These are phyloP conservation scores for Chiloscyllium punctatum DNA, from an alignment of 2,797 vertebrate genomes.

Conservation along the genomic window DNA sequence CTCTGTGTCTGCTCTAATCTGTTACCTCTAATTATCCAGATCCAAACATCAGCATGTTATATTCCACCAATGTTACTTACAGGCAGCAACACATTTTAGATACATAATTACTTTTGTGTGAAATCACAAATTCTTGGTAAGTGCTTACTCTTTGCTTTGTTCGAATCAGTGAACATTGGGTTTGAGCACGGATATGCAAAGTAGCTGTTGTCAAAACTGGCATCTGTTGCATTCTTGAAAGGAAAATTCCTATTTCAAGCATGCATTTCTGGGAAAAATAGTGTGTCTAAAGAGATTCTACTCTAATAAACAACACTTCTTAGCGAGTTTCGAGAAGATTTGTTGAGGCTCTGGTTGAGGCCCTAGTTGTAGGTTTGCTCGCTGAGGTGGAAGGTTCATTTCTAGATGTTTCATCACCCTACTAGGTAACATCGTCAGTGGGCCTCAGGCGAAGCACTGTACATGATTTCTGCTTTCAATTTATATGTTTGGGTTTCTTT, in stretches of 20 bases:
- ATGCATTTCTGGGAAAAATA: background rate
- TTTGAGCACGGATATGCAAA: background rate
- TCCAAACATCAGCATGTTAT: background rate
- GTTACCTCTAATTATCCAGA: background rate
- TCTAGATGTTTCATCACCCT: too few species aligned
- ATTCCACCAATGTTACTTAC: background rate
- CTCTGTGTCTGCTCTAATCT: background rate
- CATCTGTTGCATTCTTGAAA: background rate
- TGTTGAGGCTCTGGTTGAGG: too few species aligned
- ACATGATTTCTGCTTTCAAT: too few species aligned
- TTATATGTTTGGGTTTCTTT: too few species aligned
- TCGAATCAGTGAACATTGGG: background rate
- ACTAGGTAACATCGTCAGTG: too few species aligned
- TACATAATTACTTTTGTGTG: background rate
- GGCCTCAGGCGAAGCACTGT: too few species aligned
- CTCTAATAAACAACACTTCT: background rate
- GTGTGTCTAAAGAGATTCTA: background rate
- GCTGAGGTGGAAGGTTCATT: too few species aligned
- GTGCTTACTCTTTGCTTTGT: background rate
- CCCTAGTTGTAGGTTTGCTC: too few species aligned
- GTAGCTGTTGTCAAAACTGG: background rate
- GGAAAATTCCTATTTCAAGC: background rate
- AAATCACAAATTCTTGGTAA: background rate
- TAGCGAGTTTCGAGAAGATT: background rate
- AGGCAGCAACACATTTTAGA: background rate